Percentiles rank a stretch among this genome's conserved stretches.
These are phyloP conservation scores for Laticauda laticaudata DNA, from an alignment of 2,113 vertebrate species.

Conservation along the genomic window DNA sequence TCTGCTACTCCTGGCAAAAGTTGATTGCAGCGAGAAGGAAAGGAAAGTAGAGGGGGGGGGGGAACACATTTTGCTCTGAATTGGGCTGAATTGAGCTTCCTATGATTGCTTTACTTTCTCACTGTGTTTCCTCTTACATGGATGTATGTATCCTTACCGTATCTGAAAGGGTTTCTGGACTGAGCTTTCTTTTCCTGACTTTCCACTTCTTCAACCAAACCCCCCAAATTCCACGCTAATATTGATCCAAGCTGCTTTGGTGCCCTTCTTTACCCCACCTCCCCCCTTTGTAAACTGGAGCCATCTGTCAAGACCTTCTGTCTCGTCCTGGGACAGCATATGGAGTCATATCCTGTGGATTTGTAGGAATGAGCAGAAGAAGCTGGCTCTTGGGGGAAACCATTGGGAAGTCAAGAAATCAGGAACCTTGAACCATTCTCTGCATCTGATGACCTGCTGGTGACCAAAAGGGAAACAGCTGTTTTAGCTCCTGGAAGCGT, in stretches of 20 bases:
- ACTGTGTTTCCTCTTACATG: not conserved
- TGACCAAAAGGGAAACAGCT: not conserved
- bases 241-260: not conserved
- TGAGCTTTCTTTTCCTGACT: not conserved
- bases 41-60: not conserved
- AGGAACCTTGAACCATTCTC: not conserved
- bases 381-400: not conserved
- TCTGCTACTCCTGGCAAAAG: not conserved
- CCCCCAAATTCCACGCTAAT: not conserved
- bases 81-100: not conserved
- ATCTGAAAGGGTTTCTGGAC: not conserved
- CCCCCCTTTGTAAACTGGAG: not conserved
- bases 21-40: not conserved
- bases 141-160: not conserved
- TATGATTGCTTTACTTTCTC: not conserved
- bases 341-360: not conserved
- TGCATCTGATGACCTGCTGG: not conserved
- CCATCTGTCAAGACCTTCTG: slow-evolving; percentile 20
- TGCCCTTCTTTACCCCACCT: not conserved
- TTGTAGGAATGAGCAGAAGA: not conserved
- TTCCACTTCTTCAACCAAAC: not conserved
- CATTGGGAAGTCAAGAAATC: too few species aligned
- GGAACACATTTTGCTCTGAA: not conserved
- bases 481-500: not conserved
- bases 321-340: not conserved